Conservation (phyloP, 2,888 invertebrate genomes). For the Melieria crassipennis region DNA sequence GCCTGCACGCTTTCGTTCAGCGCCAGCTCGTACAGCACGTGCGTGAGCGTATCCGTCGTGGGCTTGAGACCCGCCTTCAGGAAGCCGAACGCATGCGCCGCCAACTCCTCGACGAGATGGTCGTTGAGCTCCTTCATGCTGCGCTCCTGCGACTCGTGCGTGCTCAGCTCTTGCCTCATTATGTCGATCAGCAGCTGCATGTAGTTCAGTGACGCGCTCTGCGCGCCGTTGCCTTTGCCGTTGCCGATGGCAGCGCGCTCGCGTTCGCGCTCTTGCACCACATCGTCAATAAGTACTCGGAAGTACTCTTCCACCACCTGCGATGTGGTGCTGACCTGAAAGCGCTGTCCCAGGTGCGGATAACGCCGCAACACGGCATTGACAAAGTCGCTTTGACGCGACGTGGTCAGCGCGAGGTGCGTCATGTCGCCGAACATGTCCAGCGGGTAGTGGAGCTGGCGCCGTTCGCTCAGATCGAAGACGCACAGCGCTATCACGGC, state of each 20-base stretch:
- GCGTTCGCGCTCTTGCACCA: constrained; percentile 49
- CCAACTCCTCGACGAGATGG: constrained; percentile 58
- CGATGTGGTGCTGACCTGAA: constrained; percentile 51
- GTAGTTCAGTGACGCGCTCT: constrained; percentile 66
- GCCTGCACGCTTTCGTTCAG: constrained; percentile 52
- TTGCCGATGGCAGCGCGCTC: constrained; percentile 33
- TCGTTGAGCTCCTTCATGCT: constrained; percentile 47
- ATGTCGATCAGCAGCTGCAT: constrained; percentile 70
- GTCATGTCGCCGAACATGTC: constrained; percentile 57
- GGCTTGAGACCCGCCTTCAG: constrained; percentile 72
- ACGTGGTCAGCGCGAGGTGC: constrained; percentile 51
- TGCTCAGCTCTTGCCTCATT: constrained; percentile 59
- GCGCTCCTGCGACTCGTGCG: constrained; percentile 51
- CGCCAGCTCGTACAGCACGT: constrained; percentile 62
- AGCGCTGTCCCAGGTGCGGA: constrained; percentile 51
- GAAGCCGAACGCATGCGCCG: constrained; percentile 61
- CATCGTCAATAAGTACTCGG: constrained; percentile 47
- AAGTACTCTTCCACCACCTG: constrained; percentile 54
- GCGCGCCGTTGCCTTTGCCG: background rate
- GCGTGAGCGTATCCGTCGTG: constrained; percentile 72
- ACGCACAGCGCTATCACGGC: constrained; percentile 53
- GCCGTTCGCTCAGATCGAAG: constrained; percentile 51
- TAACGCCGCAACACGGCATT: constrained; percentile 53
- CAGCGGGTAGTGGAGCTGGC: constrained; percentile 49
- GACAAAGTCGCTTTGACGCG: constrained; percentile 50